Base-by-base conservation (phyloP, 2,113 vertebrate genomes). In the Callopanchax toddi region DNA sequence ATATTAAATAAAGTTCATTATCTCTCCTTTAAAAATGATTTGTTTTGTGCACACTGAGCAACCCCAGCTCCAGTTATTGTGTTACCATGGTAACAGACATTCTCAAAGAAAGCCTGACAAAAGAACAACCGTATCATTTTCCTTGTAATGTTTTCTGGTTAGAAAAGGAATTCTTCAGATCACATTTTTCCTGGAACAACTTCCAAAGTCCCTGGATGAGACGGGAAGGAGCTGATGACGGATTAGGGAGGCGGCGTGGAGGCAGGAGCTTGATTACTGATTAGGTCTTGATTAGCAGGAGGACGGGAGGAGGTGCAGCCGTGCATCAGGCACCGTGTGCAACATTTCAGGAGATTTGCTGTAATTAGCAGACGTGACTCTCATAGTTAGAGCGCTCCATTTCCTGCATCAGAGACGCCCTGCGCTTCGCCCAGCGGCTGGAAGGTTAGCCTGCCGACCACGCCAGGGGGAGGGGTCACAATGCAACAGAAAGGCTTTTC, bases 331-430 rank as follows among this genome's bases (percentile, higher is more conserved):
- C 17, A 71, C 70, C 13, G 37, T 64, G 48, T 52, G 60, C 34
- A 52, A 18, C 59, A 49, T 80, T 81, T 76, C 34, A 45, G 74
- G 63, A 59, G 67, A 61, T 64, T 60, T 80, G 58, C 69, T 67
- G 74, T 89, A 89, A 90, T 91, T 88, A 89, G 73, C 88, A 89
- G 86, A 87, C 87, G 89, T 82, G 83, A 78, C 26, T 72, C 78
- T 77, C 71, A 54, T 55, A 9, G 48, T 72, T 71, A 71, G 55
- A 67, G 64, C 74, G 66, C 70, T 74, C 7, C 4, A 54, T 70
- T 74, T 74, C 62, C 75, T 71, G 63, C 71, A 56, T 68, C 60
- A 60, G 60, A 48, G 59, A 51, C 71, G 53, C 40, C 43, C 34
- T 22, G 22, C 12, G 67, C 63, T 57, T 65, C 57, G 69, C 57